Base-by-base conservation (phyloP, 2,888 invertebrate genomes). In the Epirrhoe alternata region DNA sequence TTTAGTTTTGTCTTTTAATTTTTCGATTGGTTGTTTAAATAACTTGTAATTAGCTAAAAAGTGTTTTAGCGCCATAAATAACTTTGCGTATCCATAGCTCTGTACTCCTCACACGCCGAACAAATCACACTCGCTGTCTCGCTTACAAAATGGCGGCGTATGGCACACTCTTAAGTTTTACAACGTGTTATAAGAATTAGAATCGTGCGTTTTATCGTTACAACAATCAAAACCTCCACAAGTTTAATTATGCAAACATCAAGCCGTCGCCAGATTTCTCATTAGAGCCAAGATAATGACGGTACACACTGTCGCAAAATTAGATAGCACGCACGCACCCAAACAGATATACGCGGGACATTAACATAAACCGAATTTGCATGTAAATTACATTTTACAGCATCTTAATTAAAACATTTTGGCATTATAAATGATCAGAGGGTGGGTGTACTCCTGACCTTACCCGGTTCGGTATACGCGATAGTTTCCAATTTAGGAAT, bases 361-460 rank as follows among this genome's bases (percentile, higher is more conserved):
- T 94, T 94, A 94, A 94, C 94, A 94, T 94, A 94, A 94, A 94
- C 94, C 94, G 93, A 94, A 94, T 94, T 94, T 93, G 93, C 94
- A 94, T 94, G 93, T 93, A 94, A 94, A 94, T 94, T 94, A 94
- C 94, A 92, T 94, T 94, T 94, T 94, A 94, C 93, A 94, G 93
- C 94, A 90, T 94, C 94, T 94, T 94, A 94, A 94, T 94, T 94
- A 94, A 94, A 94, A 94, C 93, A 94, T 94, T 94, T 94, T 93
- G 93, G 93, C 93, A 94, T 94, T 94, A 94, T 94, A 94, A 94
- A 94, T 93, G 94, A 93, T 94, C 92, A 88, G 90, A 86, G 82
- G 82, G 87, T 78, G 79, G 62, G 81, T 78, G 86, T 84, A 80
- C 86, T 81, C 87, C 89, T 88, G 87, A 87, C 89, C 89, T 89